Conservation (phyloP, 1,140 invertebrate species). For the Lutraria rhynchaena region DNA sequence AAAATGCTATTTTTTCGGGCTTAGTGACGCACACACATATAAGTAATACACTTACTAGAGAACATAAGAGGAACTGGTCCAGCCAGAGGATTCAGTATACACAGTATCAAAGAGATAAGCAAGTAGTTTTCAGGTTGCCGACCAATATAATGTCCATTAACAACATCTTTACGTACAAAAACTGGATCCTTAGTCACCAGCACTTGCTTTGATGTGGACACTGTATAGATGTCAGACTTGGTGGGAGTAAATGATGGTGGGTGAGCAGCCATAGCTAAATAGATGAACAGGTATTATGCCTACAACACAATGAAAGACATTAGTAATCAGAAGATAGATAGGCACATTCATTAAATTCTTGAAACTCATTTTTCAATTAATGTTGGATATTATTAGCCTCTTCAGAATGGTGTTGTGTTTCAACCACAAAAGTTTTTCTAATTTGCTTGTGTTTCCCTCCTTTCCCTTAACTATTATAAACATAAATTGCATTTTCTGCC, state of each 20-base stretch:
- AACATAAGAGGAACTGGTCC: conserved; percentile 76
- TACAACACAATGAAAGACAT: too few relatives aligned
- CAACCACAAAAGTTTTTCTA: too few relatives aligned
- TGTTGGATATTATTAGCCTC: too few relatives aligned
- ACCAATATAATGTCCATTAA: conserved; percentile 75
- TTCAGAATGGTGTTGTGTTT: too few relatives aligned
- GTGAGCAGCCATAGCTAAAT: conserved; percentile 7
- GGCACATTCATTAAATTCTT: too few relatives aligned
- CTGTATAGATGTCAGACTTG: conserved; percentile 22
- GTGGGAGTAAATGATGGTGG: conserved; percentile 31
- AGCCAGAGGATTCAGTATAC: conserved; percentile 74
- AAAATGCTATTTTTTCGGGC: too few relatives aligned
- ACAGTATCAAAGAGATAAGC: conserved; percentile 67
- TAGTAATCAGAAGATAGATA: too few relatives aligned
- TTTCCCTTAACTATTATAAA: too few relatives aligned
- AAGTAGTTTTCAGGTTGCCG: conserved; percentile 72
- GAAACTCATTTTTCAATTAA: too few relatives aligned
- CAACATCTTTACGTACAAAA: conserved; percentile 71
- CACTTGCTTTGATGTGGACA: conserved; percentile 70
- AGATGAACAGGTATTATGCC: not conserved
- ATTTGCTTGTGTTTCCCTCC: too few relatives aligned
- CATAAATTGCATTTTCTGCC: too few relatives aligned
- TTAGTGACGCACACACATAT: too few relatives aligned
- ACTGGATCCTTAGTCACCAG: conserved; percentile 76
- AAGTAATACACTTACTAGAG: conserved; percentile 71